Conservation (phyloP, 2,888 invertebrate species). For the Phlogophora meticulosa region DNA sequence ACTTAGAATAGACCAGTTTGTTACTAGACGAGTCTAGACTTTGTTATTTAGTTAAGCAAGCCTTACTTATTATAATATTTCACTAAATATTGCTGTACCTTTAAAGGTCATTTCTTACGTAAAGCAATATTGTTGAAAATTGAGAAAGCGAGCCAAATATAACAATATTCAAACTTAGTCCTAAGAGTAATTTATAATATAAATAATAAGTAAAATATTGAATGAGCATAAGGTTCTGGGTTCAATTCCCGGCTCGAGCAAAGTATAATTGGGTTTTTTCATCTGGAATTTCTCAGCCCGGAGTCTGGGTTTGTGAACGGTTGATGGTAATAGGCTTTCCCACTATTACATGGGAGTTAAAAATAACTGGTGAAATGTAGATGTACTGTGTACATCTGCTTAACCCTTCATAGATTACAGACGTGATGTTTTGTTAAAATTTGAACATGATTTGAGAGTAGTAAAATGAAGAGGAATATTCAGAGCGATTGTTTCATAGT, state of each 20-base stretch:
- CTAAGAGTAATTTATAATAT: background rate
- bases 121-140: background rate
- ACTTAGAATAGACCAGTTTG: background rate
- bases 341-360: no score
- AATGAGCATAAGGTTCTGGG: background rate
- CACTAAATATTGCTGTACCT: background rate
- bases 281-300: no score
- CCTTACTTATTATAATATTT: background rate
- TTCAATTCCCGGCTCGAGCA: no score
- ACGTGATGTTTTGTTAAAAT: no score
- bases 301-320: no score
- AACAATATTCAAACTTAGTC: background rate
- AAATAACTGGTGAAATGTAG: no score
- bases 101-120: background rate
- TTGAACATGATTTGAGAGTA: background rate
- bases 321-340: no score
- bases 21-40: background rate
- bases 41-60: background rate
- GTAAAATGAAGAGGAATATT: background rate
- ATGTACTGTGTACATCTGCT: no score
- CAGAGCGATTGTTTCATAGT: no score
- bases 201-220: background rate
- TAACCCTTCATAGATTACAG: no score
- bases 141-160: background rate
- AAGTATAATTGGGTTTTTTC: no score